These are phyloP conservation scores for Eurypyga helias DNA, from an alignment of 2,113 vertebrate species.

Conservation along the genomic window DNA sequence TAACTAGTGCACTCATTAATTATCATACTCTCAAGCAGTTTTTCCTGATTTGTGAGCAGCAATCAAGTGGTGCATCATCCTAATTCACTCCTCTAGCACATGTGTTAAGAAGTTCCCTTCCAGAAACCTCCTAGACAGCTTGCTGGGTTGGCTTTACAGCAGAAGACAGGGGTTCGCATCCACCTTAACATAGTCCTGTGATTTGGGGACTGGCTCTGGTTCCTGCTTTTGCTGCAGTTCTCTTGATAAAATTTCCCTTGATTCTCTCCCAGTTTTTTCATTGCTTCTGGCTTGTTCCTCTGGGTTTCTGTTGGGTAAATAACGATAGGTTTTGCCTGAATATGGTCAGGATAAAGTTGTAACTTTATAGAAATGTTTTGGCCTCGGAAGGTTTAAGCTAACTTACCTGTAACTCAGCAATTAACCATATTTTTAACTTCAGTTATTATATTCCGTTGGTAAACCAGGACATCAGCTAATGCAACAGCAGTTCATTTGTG, in stretches of 20 bases:
- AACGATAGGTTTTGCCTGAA: neutral
- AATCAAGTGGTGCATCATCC: neutral
- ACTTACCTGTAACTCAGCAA: neutral
- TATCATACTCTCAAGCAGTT: neutral
- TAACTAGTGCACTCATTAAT: neutral
- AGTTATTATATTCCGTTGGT: neutral
- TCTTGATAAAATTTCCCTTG: neutral
- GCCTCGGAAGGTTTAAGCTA: neutral
- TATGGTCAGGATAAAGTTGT: neutral
- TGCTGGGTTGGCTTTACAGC: neutral
- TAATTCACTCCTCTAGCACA: neutral
- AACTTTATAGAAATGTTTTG: neutral
- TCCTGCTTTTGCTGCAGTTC: neutral
- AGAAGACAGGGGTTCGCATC: neutral
- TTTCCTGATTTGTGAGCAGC: neutral
- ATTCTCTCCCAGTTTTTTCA: neutral
- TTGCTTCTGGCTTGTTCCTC: neutral
- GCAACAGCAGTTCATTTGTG: neutral
- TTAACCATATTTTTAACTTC: neutral
- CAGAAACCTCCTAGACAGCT: neutral
- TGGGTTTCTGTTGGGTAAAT: neutral
- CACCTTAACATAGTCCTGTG: neutral
- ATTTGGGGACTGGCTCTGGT: neutral
- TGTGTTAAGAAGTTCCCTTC: neutral
- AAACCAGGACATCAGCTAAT: neutral